Percentiles rank a stretch among this genome's conserved stretches.
Conservation (phyloP, 2,797 vertebrate species). For the Pseudomugil tenellus region DNA sequence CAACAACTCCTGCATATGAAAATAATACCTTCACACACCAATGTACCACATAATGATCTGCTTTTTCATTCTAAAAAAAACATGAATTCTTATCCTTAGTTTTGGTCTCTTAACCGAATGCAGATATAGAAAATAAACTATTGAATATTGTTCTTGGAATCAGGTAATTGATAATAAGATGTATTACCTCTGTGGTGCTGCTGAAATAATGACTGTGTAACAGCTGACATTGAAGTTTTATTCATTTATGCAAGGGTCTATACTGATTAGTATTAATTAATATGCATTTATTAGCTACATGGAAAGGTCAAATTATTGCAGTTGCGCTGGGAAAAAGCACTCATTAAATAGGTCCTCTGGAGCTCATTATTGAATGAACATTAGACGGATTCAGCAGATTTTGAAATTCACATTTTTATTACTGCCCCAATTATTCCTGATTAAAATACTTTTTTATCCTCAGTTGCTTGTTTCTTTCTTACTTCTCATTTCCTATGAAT, state of each 20-base stretch:
- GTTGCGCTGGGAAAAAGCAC: constrained; percentile 21
- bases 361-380: constrained; percentile 33
- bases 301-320: constrained; percentile 32
- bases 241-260: constrained; percentile 5
- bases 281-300: constrained; percentile 27
- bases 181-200: constrained; percentile 44
- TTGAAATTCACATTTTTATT: background rate
- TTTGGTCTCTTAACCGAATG: too few species aligned
- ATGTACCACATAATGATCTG: too few species aligned
- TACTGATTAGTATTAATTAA: constrained; percentile 23
- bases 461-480: constrained; percentile 14
- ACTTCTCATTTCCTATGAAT: constrained; percentile 8
- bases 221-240: constrained; percentile 18
- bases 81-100: too few species aligned
- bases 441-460: constrained; percentile 23
- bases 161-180: too few species aligned
- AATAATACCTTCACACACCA: too few species aligned
- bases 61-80: too few species aligned
- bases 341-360: constrained; percentile 19
- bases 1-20: too few species aligned
- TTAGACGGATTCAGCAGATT: constrained; percentile 3
- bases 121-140: too few species aligned
- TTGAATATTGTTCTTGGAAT: too few species aligned
- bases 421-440: constrained; percentile 3
- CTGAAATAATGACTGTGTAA: constrained; percentile 57